These are phyloP conservation scores for Lutraria rhynchaena DNA, from an alignment of 1,140 invertebrate species.

Conservation along the genomic window DNA sequence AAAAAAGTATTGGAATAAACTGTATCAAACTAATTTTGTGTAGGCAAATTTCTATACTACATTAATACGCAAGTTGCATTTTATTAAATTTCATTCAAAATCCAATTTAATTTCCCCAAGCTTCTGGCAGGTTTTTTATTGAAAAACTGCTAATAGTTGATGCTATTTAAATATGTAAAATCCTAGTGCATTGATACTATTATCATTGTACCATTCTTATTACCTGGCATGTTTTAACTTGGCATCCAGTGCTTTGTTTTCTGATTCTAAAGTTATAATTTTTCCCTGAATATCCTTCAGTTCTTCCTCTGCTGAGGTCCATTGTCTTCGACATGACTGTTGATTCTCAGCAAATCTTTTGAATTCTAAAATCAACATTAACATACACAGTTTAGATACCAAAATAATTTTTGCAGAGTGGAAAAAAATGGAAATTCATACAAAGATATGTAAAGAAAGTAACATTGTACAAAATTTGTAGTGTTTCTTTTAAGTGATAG, in stretches of 20 bases:
- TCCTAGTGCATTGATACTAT: no score
- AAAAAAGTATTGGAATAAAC: background rate
- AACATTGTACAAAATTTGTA: no score
- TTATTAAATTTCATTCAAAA: no score
- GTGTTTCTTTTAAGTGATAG: no score
- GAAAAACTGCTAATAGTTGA: background rate
- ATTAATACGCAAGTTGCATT: no score
- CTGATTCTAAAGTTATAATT: constrained; percentile 86
- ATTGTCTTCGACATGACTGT: constrained; percentile 88
- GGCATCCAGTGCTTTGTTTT: constrained; percentile 87
- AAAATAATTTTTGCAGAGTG: no score
- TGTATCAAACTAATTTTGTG: background rate
- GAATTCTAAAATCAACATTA: constrained; percentile 89
- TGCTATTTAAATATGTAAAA: background rate
- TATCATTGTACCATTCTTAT: background rate
- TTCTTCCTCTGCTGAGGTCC: constrained; percentile 87
- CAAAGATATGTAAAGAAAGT: no score
- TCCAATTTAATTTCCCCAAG: background rate
- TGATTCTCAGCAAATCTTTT: constrained; percentile 87
- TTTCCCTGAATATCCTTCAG: constrained; percentile 86
- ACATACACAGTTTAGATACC: no score
- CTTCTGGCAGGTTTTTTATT: background rate
- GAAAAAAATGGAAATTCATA: no score
- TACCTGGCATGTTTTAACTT: constrained; percentile 87
- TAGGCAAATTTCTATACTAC: no score